Evolutionary conservation across 2,888 invertebrate species (phyloP).

Genomic region (Salpingus planirostris): DNA sequence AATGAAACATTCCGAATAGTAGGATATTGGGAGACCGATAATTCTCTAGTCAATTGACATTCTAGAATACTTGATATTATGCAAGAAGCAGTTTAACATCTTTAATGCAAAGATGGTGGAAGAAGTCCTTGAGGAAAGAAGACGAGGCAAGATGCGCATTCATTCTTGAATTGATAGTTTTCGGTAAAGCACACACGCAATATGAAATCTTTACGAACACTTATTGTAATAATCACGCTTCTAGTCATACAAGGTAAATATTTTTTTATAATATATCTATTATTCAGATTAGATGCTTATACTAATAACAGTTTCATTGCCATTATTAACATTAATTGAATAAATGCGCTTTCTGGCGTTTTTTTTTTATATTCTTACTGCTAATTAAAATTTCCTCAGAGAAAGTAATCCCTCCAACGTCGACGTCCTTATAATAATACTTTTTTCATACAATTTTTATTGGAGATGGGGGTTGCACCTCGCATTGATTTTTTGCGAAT

Average conservation of each 20-base stretch:
- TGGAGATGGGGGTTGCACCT: no score
- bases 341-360: background rate
- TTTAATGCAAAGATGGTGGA: slow-evolving; percentile 12
- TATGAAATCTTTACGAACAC: slow-evolving; percentile 18
- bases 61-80: slow-evolving; percentile 3
- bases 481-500: no score
- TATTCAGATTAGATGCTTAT: background rate
- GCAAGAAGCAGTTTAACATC: slow-evolving; percentile 10
- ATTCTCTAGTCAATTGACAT: no score
- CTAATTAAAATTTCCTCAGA: no score
- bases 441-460: no score
- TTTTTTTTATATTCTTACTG: background rate
- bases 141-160: slow-evolving; percentile 20
- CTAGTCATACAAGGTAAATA: slow-evolving; percentile 20
- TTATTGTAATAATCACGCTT: slow-evolving; percentile 14
- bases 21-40: no score
- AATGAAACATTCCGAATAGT: no score
- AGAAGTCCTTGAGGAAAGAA: slow-evolving; percentile 18
- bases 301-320: background rate
- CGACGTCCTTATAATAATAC: no score
- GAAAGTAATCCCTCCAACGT: no score
- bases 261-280: slow-evolving; percentile 1
- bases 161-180: slow-evolving; percentile 18
- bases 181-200: slow-evolving; percentile 5
- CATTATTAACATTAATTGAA: background rate